Conservation (phyloP, 1,140 invertebrate genomes). For the silkworm (Bombyx mori) region ASM3026992v2 NC_085123.1:10703501-10704000, state of each 20-base stretch:
- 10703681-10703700: conserved; percentile 74
- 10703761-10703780: not conserved
- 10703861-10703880: no score
- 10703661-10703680: conserved; percentile 33
- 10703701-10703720: conserved; percentile 72
- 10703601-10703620: conserved; percentile 19
- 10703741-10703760: conserved; percentile 76
- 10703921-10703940: no score
- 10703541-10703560: not conserved
- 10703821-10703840: not conserved
- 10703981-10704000: no score
- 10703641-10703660: conserved; percentile 14
- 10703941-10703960: no score
- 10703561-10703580: not conserved
- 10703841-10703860: not conserved
- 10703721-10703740: conserved; percentile 84
- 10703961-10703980: not conserved
- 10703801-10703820: not conserved
- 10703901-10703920: no score
- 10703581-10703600: not conserved
- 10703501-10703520: not conserved
- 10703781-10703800: not conserved
- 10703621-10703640: conserved; percentile 24
- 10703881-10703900: no score
- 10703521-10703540: not conserved